Evolutionary conservation across 2,888 invertebrate genomes (phyloP).

Genomic region (Eulithis prunata): DNA sequence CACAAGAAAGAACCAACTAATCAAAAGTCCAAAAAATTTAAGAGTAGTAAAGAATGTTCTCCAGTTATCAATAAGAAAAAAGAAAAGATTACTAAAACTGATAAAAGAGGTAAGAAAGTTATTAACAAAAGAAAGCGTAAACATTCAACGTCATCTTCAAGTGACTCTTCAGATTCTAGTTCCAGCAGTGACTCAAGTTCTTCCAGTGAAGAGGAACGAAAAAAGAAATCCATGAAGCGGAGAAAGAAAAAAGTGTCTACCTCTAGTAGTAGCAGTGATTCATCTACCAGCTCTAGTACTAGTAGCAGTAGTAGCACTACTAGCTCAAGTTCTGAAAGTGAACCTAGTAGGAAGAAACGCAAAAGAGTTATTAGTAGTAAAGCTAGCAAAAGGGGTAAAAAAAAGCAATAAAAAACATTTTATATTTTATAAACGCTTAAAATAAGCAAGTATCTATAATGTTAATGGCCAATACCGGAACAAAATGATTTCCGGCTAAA

Average conservation of each 20-base stretch:
- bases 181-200: conserved; percentile 70
- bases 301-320: conserved; percentile 45
- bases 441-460: not conserved
- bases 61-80: conserved; percentile 17
- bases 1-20: conserved; percentile 19
- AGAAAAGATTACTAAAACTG: conserved; percentile 18
- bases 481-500: not conserved
- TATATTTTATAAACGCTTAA: conserved; percentile 3
- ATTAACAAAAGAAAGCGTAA: conserved; percentile 59
- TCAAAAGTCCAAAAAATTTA: conserved; percentile 15
- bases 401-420: conserved; percentile 44
- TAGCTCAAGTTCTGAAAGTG: conserved; percentile 65
- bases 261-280: conserved; percentile 66
- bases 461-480: not conserved
- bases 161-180: conserved; percentile 66
- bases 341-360: conserved; percentile 56
- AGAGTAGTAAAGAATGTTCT: conserved; percentile 19
- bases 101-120: conserved; percentile 37
- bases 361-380: conserved; percentile 50
- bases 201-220: conserved; percentile 67
- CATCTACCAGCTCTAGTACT: conserved; percentile 52
- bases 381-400: conserved; percentile 52
- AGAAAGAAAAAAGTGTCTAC: conserved; percentile 65
- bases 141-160: conserved; percentile 68
- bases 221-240: conserved; percentile 53